A percentile compares a stretch with the other conserved stretches of the same genome.
Conservation (phyloP, 2,797 vertebrate species). For the Corythornis leucogaster region DNA sequence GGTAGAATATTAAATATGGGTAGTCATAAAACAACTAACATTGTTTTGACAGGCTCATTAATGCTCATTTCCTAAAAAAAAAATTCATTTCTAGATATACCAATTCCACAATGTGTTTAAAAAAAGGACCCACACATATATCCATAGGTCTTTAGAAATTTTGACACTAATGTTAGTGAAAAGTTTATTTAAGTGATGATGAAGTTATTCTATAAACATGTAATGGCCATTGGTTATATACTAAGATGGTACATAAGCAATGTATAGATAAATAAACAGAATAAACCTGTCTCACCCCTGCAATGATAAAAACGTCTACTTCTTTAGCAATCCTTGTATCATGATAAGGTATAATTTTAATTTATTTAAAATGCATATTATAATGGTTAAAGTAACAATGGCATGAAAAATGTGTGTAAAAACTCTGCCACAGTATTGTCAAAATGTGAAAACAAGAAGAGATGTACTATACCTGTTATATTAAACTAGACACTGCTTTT, state of each 20-base stretch:
- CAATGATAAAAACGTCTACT: neutral
- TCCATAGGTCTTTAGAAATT: slow-evolving; percentile 2
- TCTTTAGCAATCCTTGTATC: neutral
- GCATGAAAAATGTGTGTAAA: neutral
- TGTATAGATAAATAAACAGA: neutral
- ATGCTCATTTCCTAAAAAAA: neutral
- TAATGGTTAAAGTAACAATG: neutral
- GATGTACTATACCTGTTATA: neutral
- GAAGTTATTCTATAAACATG: neutral
- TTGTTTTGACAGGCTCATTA: slow-evolving; percentile 7
- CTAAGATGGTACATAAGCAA: neutral
- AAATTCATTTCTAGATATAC: slow-evolving; percentile 50
- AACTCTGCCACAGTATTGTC: neutral
- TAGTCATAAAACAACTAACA: neutral
- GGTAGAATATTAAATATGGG: slow-evolving; percentile 44
- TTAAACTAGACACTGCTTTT: neutral
- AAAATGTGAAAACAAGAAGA: neutral
- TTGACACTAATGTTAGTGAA: neutral
- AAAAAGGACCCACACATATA: neutral
- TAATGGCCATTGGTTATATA: neutral
- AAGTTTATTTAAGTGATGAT: slow-evolving; percentile 5
- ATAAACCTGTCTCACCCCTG: neutral
- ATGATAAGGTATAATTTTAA: neutral
- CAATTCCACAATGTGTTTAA: slow-evolving; percentile 12
- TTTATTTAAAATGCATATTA: neutral